Percentiles rank a stretch among this genome's conserved stretches.
phyloP scores from a whole-genome alignment of 92 coral and sea anemone species.

The Porites divaricata region DNA sequence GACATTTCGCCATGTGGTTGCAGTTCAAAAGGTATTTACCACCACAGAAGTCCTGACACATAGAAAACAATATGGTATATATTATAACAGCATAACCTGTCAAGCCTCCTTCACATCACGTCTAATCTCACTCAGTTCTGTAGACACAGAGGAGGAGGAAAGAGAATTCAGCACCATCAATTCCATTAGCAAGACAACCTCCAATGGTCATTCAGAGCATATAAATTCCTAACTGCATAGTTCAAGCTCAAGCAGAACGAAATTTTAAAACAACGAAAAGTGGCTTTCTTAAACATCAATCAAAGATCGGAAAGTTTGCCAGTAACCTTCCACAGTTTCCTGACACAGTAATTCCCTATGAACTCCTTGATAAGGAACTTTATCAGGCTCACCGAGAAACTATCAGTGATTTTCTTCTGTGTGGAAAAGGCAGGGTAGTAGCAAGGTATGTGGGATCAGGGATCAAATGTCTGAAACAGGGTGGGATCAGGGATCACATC shows the following conservation, averaged over 20 bases:
- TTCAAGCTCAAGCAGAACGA: constrained; percentile 32
- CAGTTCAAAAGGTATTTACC: neutral
- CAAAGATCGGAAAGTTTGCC: constrained; percentile 40
- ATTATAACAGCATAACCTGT: neutral
- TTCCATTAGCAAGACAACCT: constrained; percentile 27
- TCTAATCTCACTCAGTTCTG: neutral
- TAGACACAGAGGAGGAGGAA: constrained; percentile 34
- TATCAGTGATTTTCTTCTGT: constrained; percentile 36
- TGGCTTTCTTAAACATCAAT: constrained; percentile 11
- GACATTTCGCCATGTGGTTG: constrained; percentile 24
- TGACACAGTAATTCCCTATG: constrained; percentile 24
- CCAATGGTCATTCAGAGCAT: constrained; percentile 31
- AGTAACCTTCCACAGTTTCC: constrained; percentile 24
- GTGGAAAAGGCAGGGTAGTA: constrained; percentile 42
- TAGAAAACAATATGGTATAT: constrained; percentile 25
- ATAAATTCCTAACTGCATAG: constrained; percentile 25
- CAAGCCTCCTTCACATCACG: constrained; percentile 1
- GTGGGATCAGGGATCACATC: too few species aligned
- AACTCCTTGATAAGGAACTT: constrained; percentile 7
- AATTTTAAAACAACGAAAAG: constrained; percentile 11
- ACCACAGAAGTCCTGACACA: constrained; percentile 6
- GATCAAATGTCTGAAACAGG: too few species aligned
- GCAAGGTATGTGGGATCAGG: too few species aligned
- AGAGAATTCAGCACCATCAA: constrained; percentile 27
- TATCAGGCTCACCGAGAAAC: constrained; percentile 46